These are phyloP conservation scores for Regulus satrapa DNA, from an alignment of 2,113 vertebrate genomes.

Conservation along the genomic window DNA sequence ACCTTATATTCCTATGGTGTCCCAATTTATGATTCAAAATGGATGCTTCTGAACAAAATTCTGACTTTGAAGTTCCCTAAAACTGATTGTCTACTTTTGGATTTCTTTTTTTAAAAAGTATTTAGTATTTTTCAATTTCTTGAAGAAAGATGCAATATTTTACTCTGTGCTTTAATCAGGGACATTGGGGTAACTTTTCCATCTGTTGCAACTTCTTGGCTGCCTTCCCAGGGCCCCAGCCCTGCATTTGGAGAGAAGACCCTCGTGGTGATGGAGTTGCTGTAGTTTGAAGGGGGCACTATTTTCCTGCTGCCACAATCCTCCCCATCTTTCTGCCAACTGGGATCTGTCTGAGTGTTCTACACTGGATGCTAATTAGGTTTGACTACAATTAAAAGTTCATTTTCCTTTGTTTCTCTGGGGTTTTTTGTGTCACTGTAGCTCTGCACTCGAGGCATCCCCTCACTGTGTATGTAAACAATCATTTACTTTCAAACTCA, in stretches of 20 bases:
- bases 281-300: rapidly evolving
- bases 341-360: neutral
- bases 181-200: neutral
- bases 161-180: neutral
- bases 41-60: neutral
- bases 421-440: neutral
- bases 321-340: neutral
- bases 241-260: neutral
- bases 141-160: neutral
- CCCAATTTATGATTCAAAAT: neutral
- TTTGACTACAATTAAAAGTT: neutral
- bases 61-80: neutral
- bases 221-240: neutral
- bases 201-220: neutral
- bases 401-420: neutral
- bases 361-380: neutral
- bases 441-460: neutral
- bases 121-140: neutral
- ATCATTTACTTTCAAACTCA: neutral
- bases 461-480: rapidly evolving
- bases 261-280: neutral
- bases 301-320: neutral
- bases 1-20: neutral
- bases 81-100: neutral
- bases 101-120: neutral